Percentiles rank a stretch among this genome's conserved stretches.
phyloP scores from a whole-genome alignment of 2,113 vertebrate species.

The Chionodraco myersi region DNA sequence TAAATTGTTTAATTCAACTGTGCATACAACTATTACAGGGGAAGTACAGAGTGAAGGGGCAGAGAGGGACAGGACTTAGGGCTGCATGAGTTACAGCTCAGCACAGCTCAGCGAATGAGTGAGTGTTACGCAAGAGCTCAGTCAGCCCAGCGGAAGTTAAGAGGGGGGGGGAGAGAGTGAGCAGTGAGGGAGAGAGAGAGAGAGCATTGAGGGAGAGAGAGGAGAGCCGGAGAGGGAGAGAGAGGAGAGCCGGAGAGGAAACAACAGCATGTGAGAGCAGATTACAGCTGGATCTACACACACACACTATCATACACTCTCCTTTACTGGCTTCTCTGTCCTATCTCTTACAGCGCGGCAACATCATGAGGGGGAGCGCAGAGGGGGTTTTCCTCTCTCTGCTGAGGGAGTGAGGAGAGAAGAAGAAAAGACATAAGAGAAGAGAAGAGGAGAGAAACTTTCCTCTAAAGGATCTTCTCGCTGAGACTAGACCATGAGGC shows the following conservation, averaged over 20 bases:
- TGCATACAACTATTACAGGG: background rate
- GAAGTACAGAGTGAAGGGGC: conserved; percentile 24
- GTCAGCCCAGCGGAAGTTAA: conserved; percentile 76
- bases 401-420: conserved; percentile 39
- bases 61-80: conserved; percentile 77
- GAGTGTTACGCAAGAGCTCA: conserved; percentile 82
- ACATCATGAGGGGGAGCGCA: conserved; percentile 45
- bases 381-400: conserved; percentile 19
- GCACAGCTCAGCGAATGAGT: conserved; percentile 69
- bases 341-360: conserved; percentile 24
- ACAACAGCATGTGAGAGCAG: conserved; percentile 44
- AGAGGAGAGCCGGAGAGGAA: conserved; percentile 41
- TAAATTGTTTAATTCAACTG: background rate
- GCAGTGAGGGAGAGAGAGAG: conserved; percentile 33
- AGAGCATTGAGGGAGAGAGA: conserved; percentile 37
- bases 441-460: conserved; percentile 27
- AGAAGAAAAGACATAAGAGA: conserved; percentile 7
- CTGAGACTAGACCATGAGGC: conserved; percentile 28
- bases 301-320: conserved; percentile 9
- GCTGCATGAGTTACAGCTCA: conserved; percentile 77
- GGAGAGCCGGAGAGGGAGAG: conserved; percentile 35
- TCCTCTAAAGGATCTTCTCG: conserved; percentile 13
- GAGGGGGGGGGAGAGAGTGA: conserved; percentile 34
- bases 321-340: conserved; percentile 43
- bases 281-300: conserved; percentile 65